A percentile compares a stretch with the other conserved stretches of the same genome.
phyloP scores from a whole-genome alignment of 2,113 vertebrate species.

The Oncorhynchus nerka region DNA sequence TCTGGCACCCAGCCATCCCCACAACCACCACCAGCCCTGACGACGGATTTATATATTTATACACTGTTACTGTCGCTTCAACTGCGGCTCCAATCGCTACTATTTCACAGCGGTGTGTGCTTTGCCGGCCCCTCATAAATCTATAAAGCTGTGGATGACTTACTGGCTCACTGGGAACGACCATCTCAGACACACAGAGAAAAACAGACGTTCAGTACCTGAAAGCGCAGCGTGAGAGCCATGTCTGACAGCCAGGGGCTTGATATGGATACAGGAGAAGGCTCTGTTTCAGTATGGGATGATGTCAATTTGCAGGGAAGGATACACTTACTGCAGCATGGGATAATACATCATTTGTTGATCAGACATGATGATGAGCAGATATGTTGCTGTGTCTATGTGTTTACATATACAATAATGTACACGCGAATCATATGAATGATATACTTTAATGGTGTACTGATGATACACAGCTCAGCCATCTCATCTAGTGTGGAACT shows the following conservation, averaged over 20 bases:
- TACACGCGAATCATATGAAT: no score
- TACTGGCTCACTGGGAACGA: neutral
- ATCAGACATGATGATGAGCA: conserved; percentile 26
- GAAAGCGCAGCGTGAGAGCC: neutral
- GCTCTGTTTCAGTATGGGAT: conserved; percentile 30
- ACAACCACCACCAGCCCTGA: conserved; percentile 33
- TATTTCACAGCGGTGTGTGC: conserved; percentile 11
- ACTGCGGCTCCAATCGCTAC: conserved; percentile 20
- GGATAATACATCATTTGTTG: conserved; percentile 29
- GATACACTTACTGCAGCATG: neutral
- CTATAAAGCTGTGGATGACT: conserved; percentile 32
- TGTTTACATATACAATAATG: conserved; percentile 13
- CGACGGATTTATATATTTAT: conserved; percentile 43
- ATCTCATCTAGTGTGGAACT: conserved; percentile 7
- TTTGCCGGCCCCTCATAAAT: neutral
- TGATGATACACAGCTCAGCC: conserved; percentile 40
- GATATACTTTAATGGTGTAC: neutral
- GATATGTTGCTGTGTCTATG: conserved; percentile 17
- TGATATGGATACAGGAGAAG: conserved; percentile 28
- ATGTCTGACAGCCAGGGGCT: conserved; percentile 22
- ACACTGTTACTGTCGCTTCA: conserved; percentile 33
- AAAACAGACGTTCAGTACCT: conserved; percentile 45
- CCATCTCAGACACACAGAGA: conserved; percentile 25
- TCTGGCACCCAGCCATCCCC: conserved; percentile 41
- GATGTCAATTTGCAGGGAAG: conserved; percentile 45